Base-by-base conservation (phyloP, 1,140 invertebrate genomes). In the Drosophila baimaii region DNA sequence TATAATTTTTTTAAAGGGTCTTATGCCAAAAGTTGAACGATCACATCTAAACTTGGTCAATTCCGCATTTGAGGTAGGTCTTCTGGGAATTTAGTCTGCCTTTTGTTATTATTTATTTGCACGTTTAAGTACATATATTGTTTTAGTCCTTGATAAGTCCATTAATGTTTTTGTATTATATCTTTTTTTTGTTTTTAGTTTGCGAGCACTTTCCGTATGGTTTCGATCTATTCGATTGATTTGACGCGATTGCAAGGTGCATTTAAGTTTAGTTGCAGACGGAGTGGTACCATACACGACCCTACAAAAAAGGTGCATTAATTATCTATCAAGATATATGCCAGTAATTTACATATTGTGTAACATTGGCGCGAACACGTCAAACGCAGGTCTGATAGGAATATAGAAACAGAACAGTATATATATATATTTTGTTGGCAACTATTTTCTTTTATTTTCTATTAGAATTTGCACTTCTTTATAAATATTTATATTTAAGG, bases 1-100 rank as follows among this genome's bases (percentile, higher is more conserved):
- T 51, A 31, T 19, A 31, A 29, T 13, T 51, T 15, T 19, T 31
- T 33, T 9, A 21, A 12, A 41, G 58, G 21, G 12, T 64, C 21
- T 64, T 65, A 33, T 25, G 37, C 19, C 46, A 19, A 64, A 64
- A 5, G 62, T 8, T 8, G 64, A 21, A 12, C 19, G 64, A 68
- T 65, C 64, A 35, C 64, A 47, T 12, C 21, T 29, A 43, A 9
- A 13, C 21, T 37, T 19, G 3, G 12, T 10, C 17, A 27, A 29
- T 6, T 29, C 19, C 43, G 59, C 25, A 17, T 47, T 49, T 65
- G 64, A 8, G 59, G 61, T 49, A 68, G 64, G 64, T 68, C 58
- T 63, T 19, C 25, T 39, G 5, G 4, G 12, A 68, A 62, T 49
- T 47, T n/a, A 12, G 43, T 23, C 19, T 39, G 17, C 12, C 19